phyloP scores from a whole-genome alignment of 2,888 invertebrate species.

The Hypsopygia costalis region DNA sequence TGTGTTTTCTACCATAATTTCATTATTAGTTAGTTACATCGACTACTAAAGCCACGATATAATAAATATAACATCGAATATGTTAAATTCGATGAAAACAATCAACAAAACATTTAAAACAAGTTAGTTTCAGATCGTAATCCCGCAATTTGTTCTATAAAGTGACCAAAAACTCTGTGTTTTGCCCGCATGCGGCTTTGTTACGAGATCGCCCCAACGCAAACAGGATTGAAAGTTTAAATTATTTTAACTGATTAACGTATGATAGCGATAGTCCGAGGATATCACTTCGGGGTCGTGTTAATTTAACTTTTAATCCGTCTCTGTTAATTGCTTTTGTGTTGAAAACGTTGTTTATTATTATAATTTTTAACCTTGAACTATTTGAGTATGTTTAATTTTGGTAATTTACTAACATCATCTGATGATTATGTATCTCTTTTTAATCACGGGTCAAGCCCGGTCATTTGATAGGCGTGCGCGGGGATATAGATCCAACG shows the following conservation, averaged over 20 bases:
- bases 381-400: neutral
- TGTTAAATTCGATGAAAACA: neutral
- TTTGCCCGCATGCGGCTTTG: slow-evolving; percentile 3
- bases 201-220: slow-evolving; percentile 10
- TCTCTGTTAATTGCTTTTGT: slow-evolving; percentile 15
- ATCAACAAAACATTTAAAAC: neutral
- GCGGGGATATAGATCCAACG: too few relatives aligned
- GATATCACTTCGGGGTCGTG: slow-evolving; percentile 16
- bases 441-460: too few relatives aligned
- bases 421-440: too few relatives aligned
- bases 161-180: slow-evolving; percentile 3
- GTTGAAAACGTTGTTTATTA: neutral
- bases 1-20: too few relatives aligned
- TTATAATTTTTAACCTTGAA: neutral
- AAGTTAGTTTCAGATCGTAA: slow-evolving; percentile 1
- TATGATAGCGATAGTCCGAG: slow-evolving; percentile 9
- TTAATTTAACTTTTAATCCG: slow-evolving; percentile 35
- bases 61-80: too few relatives aligned
- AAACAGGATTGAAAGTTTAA: slow-evolving; percentile 22
- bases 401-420: too few relatives aligned
- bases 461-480: too few relatives aligned
- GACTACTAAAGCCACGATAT: too few relatives aligned
- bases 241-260: slow-evolving; percentile 22
- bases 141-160: slow-evolving; percentile 6
- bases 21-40: too few relatives aligned